Evolutionary conservation across 1,140 invertebrate genomes (phyloP), one percentile per base, ranked within the genome.

Genomic region (Drosophila watanabei): DNA sequence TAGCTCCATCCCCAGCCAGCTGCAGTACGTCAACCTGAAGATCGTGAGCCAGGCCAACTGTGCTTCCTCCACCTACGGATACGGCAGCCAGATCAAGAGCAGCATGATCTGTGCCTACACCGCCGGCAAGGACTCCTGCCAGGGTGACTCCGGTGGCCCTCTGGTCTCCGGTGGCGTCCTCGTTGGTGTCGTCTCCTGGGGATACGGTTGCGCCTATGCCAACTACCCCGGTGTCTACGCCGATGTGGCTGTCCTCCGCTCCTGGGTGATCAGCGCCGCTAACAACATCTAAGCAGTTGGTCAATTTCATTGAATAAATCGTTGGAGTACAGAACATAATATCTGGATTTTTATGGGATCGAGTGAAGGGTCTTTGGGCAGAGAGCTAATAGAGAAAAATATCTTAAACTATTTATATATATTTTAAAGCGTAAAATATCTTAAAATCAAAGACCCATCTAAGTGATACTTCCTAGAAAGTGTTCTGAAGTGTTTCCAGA

Each of bases 181-280:
- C 18, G 85, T 93, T 32, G 96, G 96, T 61, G 91, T 96, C 30
- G 94, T 95, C 1, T 95, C 95, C 35, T 96, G 95, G 94, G 96
- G 95, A 20, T 90, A 93, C 63, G 94, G 94, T 1, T 96, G 96
- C 70, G 95, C 93, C 0, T 71, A 92, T 10, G 76, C 94, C 2
- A 92, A 93, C 16, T 93, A 93, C 66, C 95, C 95, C 5, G 95
- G 95, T 24, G 94, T 96, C 18, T 96, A 96, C 82, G 94, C 95
- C 11, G 91, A 94, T 56, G 94, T 95, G 18, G 65, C 79, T 51
- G 64, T 18, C 1, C 70, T 92, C 46, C 76, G 79, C 51, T 5
- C 10, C 41, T 92, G 91, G 87, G 85, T 92, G 57, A 5, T 64
- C 37, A 69, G 51, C 39, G 13, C 20, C 32, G 82, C 87, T 11